Evolutionary conservation across 2,797 vertebrate species (phyloP).

Genomic region (Pseudochirops cupreus): DNA sequence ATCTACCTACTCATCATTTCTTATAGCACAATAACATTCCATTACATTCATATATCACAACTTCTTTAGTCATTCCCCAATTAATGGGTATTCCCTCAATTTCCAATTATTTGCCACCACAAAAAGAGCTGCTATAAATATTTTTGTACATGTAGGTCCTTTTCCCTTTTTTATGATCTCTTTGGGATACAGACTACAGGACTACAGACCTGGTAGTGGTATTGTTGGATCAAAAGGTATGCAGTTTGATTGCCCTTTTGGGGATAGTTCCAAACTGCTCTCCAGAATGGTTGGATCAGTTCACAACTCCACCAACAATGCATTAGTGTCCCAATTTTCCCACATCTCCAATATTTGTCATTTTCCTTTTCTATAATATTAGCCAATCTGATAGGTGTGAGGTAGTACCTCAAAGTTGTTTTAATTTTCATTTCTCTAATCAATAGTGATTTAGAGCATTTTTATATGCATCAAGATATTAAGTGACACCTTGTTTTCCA

Average conservation of each 20-base stretch:
- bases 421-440: neutral
- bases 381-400: neutral
- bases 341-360: neutral
- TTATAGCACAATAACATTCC: neutral
- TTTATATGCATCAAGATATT: neutral
- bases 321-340: neutral
- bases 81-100: neutral
- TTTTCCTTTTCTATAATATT: neutral
- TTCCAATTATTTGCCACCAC: neutral
- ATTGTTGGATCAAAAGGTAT: neutral
- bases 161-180: neutral
- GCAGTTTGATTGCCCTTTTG: neutral
- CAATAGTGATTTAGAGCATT: neutral
- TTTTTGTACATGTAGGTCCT: neutral
- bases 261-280: neutral
- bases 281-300: neutral
- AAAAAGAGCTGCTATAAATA: neutral
- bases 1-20: neutral
- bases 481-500: neutral
- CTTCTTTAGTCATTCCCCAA: neutral
- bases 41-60: neutral
- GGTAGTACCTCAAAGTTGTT: neutral
- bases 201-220: neutral
- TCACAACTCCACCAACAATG: neutral
- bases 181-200: neutral